These are phyloP conservation scores for Callyntrura guangdongensis DNA, from an alignment of 2,888 invertebrate genomes.

Conservation along the genomic window DNA sequence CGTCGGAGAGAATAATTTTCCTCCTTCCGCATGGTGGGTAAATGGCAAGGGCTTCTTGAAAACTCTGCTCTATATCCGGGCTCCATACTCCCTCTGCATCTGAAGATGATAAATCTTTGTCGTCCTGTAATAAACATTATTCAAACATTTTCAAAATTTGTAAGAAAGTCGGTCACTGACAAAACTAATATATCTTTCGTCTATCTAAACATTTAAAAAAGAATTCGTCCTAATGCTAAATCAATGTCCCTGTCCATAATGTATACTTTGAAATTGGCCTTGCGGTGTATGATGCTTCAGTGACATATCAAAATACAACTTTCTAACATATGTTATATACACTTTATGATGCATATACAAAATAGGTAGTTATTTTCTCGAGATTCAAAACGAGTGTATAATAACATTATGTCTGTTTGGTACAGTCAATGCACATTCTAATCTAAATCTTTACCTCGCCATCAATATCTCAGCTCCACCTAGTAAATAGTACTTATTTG, in stretches of 20 bases:
- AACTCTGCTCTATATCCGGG: slow-evolving; percentile 99
- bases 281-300: neutral
- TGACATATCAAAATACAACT: slow-evolving; percentile 6
- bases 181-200: slow-evolving; percentile 5
- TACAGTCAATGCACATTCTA: neutral
- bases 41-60: slow-evolving; percentile 99
- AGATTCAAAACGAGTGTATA: neutral
- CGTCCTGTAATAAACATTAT: slow-evolving; percentile 88
- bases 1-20: slow-evolving; percentile 99
- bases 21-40: slow-evolving; percentile 99
- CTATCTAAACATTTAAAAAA: neutral
- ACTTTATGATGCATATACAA: neutral
- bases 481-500: slow-evolving; percentile 9
- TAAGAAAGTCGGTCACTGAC: slow-evolving; percentile 63
- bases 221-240: neutral
- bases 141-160: slow-evolving; percentile 7
- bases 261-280: neutral
- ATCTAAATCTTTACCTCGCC: neutral
- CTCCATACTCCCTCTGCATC: slow-evolving; percentile 99
- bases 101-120: slow-evolving; percentile 96
- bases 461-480: slow-evolving; percentile 47
- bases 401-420: neutral
- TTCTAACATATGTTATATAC: neutral
- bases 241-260: neutral
- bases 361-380: neutral